Conservation (phyloP, 2,797 vertebrate genomes). For the Falco naumanni region DNA sequence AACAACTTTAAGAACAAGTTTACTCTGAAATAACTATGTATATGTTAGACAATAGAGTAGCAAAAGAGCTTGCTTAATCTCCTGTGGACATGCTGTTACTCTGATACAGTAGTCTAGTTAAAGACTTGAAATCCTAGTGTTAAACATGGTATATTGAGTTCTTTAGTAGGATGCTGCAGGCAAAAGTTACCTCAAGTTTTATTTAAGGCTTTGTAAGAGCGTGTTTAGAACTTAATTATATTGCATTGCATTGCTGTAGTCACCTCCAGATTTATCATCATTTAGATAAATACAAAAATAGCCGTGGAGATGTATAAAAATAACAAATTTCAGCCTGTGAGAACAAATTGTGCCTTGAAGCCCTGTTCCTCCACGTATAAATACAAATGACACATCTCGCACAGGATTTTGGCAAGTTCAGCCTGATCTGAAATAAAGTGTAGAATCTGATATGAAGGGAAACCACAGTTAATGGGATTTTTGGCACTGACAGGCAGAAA, state of each 20-base stretch:
- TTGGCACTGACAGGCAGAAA: slow-evolving; percentile 6
- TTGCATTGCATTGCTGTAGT: neutral
- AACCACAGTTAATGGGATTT: neutral
- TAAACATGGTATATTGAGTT: neutral
- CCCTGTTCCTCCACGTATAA: neutral
- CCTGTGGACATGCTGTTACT: neutral
- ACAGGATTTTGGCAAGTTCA: neutral
- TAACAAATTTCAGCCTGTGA: neutral
- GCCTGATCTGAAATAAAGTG: neutral
- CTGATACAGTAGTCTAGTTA: neutral
- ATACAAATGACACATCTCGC: neutral
- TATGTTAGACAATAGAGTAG: neutral
- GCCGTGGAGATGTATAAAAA: neutral
- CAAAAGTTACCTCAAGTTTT: neutral
- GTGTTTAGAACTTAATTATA: neutral
- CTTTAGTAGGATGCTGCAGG: neutral
- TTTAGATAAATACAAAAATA: neutral
- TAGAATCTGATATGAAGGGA: neutral
- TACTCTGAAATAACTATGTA: neutral
- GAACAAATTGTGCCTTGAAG: neutral
- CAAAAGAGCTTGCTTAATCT: neutral
- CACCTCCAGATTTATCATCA: neutral
- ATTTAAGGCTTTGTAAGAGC: neutral
- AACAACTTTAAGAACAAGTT: neutral
- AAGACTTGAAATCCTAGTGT: neutral